Conservation (phyloP, 2,888 invertebrate genomes). For the Leucania comma region DNA sequence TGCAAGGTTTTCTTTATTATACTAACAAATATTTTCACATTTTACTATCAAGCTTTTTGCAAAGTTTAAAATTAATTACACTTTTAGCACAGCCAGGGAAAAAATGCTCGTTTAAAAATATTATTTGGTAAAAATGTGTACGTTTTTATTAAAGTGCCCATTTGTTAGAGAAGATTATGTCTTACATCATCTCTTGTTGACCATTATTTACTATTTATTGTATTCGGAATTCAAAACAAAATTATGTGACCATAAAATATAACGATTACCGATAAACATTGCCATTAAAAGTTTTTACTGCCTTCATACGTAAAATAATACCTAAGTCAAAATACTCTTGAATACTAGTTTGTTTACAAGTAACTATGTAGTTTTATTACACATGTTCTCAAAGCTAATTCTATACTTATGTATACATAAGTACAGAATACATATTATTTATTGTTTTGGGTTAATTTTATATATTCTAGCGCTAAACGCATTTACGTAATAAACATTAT, state of each 20-base stretch:
- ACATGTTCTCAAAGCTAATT: conserved; percentile 8
- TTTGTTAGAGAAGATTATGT: neutral
- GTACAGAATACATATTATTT: too few species aligned
- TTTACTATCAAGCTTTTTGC: neutral
- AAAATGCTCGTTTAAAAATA: neutral
- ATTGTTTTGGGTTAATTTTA: conserved; percentile 2
- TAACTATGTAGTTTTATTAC: conserved; percentile 12
- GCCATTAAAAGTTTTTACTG: conserved; percentile 12
- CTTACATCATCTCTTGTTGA: neutral
- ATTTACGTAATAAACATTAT: conserved; percentile 5
- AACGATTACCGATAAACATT: conserved; percentile 3
- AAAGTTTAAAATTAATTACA: neutral
- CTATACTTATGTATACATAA: neutral
- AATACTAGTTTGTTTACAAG: conserved; percentile 14
- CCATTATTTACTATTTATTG: neutral
- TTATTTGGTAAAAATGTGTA: neutral
- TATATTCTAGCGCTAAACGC: neutral
- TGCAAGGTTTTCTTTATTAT: neutral
- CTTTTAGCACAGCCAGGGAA: neutral
- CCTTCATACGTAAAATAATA: conserved; percentile 1
- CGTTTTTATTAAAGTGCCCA: neutral
- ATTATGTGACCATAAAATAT: conserved; percentile 1
- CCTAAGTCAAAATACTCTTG: neutral
- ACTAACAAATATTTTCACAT: neutral
- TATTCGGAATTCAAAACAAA: conserved; percentile 11